Evolutionary conservation across 2,888 invertebrate genomes (phyloP).

Genomic region (Ormyrus labotus): DNA sequence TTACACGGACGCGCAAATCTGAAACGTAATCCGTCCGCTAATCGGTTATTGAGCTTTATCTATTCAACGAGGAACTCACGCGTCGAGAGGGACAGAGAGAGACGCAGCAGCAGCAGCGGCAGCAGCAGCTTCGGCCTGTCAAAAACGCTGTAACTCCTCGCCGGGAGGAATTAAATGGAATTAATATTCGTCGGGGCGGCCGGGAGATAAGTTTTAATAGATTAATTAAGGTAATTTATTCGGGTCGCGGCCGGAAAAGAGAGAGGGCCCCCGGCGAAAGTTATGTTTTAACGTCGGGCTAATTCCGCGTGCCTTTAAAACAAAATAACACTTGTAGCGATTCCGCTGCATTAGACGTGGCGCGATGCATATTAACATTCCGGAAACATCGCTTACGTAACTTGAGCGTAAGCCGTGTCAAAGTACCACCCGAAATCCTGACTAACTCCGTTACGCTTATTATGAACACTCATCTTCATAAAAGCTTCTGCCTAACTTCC

Average conservation of each 20-base stretch:
- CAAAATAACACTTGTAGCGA: slow-evolving; percentile 41
- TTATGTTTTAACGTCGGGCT: neutral
- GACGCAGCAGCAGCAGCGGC: no score
- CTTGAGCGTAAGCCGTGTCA: slow-evolving; percentile 49
- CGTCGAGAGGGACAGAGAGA: neutral
- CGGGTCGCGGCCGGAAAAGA: neutral
- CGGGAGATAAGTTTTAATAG: slow-evolving; percentile 10
- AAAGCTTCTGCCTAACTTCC: slow-evolving; percentile 49
- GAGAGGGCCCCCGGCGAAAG: slow-evolving; percentile 1
- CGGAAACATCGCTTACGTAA: slow-evolving; percentile 51
- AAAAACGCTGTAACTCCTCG: no score
- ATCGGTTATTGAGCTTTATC: slow-evolving; percentile 36
- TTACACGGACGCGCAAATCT: slow-evolving; percentile 26
- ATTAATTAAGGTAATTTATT: slow-evolving; percentile 39
- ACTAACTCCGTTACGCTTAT: slow-evolving; percentile 53
- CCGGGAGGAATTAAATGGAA: neutral
- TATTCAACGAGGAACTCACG: slow-evolving; percentile 10
- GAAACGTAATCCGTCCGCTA: slow-evolving; percentile 21
- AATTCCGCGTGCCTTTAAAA: slow-evolving; percentile 22
- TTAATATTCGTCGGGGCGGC: neutral
- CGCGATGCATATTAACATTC: slow-evolving; percentile 49
- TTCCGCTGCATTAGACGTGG: slow-evolving; percentile 39
- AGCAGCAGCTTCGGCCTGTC: no score
- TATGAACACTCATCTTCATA: slow-evolving; percentile 57
- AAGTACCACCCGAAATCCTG: slow-evolving; percentile 53